Conservation (phyloP, 2,888 invertebrate genomes). For the Mamestra brassicae region DNA sequence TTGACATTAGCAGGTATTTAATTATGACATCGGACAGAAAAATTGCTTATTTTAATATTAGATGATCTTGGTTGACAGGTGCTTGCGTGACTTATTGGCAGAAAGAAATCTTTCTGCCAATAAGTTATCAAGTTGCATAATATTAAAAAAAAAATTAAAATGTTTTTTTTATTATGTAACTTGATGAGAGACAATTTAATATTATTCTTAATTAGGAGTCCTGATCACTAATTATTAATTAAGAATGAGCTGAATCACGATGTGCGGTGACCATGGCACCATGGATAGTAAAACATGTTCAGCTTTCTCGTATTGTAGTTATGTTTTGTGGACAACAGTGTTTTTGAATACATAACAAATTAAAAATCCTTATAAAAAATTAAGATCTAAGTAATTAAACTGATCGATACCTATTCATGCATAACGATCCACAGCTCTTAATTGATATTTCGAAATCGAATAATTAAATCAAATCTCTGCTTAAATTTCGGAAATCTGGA, state of each 20-base stretch:
- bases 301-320: too few species aligned
- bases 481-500: slow-evolving; percentile 51
- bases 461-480: slow-evolving; percentile 9
- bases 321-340: background rate
- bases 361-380: background rate
- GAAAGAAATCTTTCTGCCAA: slow-evolving; percentile 16
- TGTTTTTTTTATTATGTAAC: slow-evolving; percentile 24
- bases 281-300: background rate
- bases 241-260: background rate
- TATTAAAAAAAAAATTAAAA: background rate
- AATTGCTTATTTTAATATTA: slow-evolving; percentile 32
- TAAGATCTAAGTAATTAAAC: slow-evolving; percentile 23
- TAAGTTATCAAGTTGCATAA: too few species aligned
- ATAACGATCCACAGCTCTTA: slow-evolving; percentile 9
- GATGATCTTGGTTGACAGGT: slow-evolving; percentile 27
- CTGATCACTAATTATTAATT: slow-evolving; percentile 4
- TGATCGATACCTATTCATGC: background rate
- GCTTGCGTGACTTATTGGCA: slow-evolving; percentile 49
- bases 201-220: slow-evolving; percentile 3
- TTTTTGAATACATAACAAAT: background rate
- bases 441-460: slow-evolving; percentile 29
- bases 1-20: slow-evolving; percentile 15
- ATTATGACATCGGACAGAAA: slow-evolving; percentile 25
- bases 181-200: slow-evolving; percentile 13
- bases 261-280: background rate